Base-by-base conservation (phyloP, 2,888 invertebrate genomes). In the Tipula unca region DNA sequence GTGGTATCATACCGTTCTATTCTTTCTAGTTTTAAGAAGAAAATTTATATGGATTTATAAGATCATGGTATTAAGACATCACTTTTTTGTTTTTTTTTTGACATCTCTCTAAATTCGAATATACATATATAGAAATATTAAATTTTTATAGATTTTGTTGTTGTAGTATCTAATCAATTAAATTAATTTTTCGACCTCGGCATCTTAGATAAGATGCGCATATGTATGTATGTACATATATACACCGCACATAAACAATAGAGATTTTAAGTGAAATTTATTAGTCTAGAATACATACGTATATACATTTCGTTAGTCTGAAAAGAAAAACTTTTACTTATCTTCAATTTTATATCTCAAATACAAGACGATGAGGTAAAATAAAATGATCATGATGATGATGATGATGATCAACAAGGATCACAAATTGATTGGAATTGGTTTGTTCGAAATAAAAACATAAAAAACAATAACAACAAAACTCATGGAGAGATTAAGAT, bases 371-470 rank as follows among this genome's bases (percentile, higher is more conserved):
- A 39, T 13, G 39, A 10, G 5, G 39, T n/a, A 42, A 48, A 10
- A 69, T 69, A 69, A 69, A 10, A 69, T 10, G 25, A 25, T 25
- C 25, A 69, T 3, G 20, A 54, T 20, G 1, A 20, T 54, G 48
- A 48, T 17, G 25, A 69, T 69, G 69, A 69, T 69, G 69, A 69
- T 69, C 69, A 48, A 48, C 48, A 69, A 69, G 69, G 69, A 69
- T 69, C 69, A 69, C 69, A 69, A 69, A 69, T 69, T 69, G 69
- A 69, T 48, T 48, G 48, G 48, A 48, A 48, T 48, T 69, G 69
- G 25, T 69, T 25, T 69, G 69, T 69, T 69, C 69, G 69, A 69
- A 25, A 13, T 69, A 6, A 13, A 69, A 13, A 4, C 14, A 42
- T 10, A 17, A 54, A 20, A 17, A 54, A 10, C 8, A 69, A 69